Base-by-base conservation (phyloP, 2,113 vertebrate genomes). In the Eretmochelys imbricata region DNA sequence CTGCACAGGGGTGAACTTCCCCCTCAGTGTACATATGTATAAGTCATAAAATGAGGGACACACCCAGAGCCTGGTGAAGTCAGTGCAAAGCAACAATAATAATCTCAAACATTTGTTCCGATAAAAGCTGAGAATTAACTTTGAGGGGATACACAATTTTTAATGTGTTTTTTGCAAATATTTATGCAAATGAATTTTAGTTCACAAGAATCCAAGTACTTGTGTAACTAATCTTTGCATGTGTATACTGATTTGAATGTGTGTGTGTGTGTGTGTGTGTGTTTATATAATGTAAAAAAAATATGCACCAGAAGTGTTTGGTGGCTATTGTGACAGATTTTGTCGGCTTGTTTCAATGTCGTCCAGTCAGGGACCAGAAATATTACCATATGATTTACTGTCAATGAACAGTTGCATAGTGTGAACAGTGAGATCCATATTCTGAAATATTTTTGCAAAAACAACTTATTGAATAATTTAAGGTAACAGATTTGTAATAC, bases 401-500 rank as follows among this genome's bases (percentile, higher is more conserved):
- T 5, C 46, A 13, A 9, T 53, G 35, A 65, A 78, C 10, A 31
- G 3, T n/a, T 51, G 20, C 31, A 81, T 17, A 78, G 3, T 2
- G 50, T 53, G 42, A 82, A 75, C 78, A 81, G 25, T 27, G 9
- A 92, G 51, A 54, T 24, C 86, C 13, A 42, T 12, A 49, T 25
- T 50, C 90, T 85, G 65, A 85, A 85, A 85, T 84, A 94, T 50
- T 95, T 59, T 91, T 90, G 35, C 65, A 93, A n/a, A 89, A 96
- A 62, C 17, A 54, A 81, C 69, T 78, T 84, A 57, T 35, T 69
- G 27, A 69, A 55, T 93, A 69, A 87, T 35, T 69, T 81, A 93
- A 96, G 76, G 31, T 29, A 89, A 5, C 38, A 83, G 48, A 88
- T 93, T 25, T 35, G 42, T 94, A 89, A 82, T 29, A 42, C 80